Conservation (phyloP, 2,888 invertebrate genomes). For the Athalia rosae region DNA sequence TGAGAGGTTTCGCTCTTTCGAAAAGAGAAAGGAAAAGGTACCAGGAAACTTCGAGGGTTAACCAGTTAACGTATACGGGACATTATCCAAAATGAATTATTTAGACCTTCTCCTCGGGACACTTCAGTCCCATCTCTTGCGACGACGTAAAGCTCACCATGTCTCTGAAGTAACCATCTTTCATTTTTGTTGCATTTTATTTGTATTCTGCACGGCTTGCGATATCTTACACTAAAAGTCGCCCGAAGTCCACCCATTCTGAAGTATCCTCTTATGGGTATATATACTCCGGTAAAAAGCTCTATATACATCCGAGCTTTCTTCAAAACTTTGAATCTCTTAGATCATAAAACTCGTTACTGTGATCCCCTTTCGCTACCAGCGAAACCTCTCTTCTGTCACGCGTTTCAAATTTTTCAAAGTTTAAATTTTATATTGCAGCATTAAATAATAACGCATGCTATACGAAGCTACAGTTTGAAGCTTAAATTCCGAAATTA, state of each 20-base stretch:
- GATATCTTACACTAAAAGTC: neutral
- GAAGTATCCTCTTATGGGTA: conserved; percentile 1
- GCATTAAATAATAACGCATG: neutral
- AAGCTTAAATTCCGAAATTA: no score
- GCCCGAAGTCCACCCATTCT: conserved; percentile 18
- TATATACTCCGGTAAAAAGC: conserved; percentile 16
- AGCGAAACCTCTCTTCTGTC: neutral
- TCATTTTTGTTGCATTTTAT: conserved; percentile 30
- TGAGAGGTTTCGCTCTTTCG: conserved; percentile 9
- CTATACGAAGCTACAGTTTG: no score
- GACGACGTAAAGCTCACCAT: neutral
- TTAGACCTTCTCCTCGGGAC: conserved; percentile 6
- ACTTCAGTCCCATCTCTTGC: conserved; percentile 22
- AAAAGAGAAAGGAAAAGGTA: neutral
- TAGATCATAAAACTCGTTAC: neutral
- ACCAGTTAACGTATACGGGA: conserved; percentile 30
- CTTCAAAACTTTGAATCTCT: conserved; percentile 25
- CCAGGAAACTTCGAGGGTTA: conserved; percentile 10
- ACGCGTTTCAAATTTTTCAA: neutral
- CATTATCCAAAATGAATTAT: conserved; percentile 35
- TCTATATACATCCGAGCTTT: conserved; percentile 8
- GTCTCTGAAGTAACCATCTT: conserved; percentile 3
- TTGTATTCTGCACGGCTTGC: conserved; percentile 19
- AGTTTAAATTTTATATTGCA: conserved; percentile 5
- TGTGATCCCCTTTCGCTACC: conserved; percentile 5